Percentiles rank a stretch among this genome's conserved stretches.
Evolutionary conservation across 2,888 invertebrate genomes (phyloP).

Genomic region (Osmoderma eremita): DNA sequence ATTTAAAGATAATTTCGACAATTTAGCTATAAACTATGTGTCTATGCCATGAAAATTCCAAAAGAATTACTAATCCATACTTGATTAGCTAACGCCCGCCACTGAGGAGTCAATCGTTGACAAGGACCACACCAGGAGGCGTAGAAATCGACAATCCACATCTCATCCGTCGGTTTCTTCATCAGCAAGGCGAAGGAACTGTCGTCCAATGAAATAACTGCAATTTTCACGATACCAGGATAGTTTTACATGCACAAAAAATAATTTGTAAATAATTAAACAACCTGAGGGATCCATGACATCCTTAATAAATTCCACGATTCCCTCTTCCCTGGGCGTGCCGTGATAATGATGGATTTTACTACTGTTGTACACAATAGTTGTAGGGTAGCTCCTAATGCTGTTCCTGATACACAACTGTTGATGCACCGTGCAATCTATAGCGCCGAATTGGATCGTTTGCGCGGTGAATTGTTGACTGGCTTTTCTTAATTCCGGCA

Average conservation of each 20-base stretch:
- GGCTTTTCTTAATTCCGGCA: slow-evolving; percentile 75
- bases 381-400: slow-evolving; percentile 76
- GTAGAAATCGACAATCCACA: slow-evolving; percentile 78
- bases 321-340: slow-evolving; percentile 68
- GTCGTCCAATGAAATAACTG: slow-evolving; percentile 69
- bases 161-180: slow-evolving; percentile 65
- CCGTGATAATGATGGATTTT: slow-evolving; percentile 69
- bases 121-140: slow-evolving; percentile 83
- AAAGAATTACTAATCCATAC: slow-evolving; percentile 48
- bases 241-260: slow-evolving; percentile 25
- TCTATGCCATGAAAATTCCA: not conserved
- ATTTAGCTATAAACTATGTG: slow-evolving; percentile 7
- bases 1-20: slow-evolving; percentile 35
- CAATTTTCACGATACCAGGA: slow-evolving; percentile 43
- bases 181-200: slow-evolving; percentile 68
- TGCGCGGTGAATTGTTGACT: slow-evolving; percentile 65
- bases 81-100: slow-evolving; percentile 72
- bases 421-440: slow-evolving; percentile 74
- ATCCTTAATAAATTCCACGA: slow-evolving; percentile 74
- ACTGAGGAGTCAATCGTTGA: slow-evolving; percentile 74
- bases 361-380: slow-evolving; percentile 72
- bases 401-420: slow-evolving; percentile 69
- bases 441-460: slow-evolving; percentile 70
- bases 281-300: slow-evolving; percentile 66
- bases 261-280: not conserved